These are phyloP conservation scores for Pandemis cinnamomeana DNA, from an alignment of 2,888 invertebrate species.

Conservation along the genomic window DNA sequence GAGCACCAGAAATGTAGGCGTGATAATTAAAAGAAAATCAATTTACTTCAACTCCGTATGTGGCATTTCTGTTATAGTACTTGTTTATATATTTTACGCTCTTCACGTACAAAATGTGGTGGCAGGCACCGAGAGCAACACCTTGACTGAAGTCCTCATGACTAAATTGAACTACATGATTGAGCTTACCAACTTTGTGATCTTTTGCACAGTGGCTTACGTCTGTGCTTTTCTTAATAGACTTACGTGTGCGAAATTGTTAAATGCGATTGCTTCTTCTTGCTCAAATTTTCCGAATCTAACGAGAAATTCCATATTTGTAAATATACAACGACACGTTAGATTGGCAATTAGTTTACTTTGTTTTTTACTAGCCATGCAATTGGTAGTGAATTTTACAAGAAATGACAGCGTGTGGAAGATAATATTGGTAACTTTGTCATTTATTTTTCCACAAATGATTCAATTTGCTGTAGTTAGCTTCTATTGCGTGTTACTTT, in stretches of 20 bases:
- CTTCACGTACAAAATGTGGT: slow-evolving; percentile 60
- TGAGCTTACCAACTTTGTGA: slow-evolving; percentile 56
- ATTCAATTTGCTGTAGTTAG: slow-evolving; percentile 63
- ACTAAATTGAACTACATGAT: slow-evolving; percentile 69
- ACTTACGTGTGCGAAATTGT: slow-evolving; percentile 58
- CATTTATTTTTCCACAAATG: slow-evolving; percentile 66
- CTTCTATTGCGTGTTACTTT: slow-evolving; percentile 63
- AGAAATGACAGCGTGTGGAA: slow-evolving; percentile 65
- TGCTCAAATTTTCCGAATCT: slow-evolving; percentile 51
- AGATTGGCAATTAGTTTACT: slow-evolving; percentile 51
- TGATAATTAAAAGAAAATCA: slow-evolving; percentile 57
- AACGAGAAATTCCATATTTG: neutral
- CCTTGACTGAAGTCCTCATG: slow-evolving; percentile 58
- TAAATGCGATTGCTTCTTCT: slow-evolving; percentile 58
- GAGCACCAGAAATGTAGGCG: slow-evolving; percentile 49
- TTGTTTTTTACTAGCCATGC: slow-evolving; percentile 49
- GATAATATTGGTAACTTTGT: slow-evolving; percentile 59
- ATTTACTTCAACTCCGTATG: slow-evolving; percentile 64
- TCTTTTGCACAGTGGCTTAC: slow-evolving; percentile 59
- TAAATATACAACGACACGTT: slow-evolving; percentile 46
- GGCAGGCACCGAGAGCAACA: slow-evolving; percentile 50
- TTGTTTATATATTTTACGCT: slow-evolving; percentile 55
- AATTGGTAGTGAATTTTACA: slow-evolving; percentile 61
- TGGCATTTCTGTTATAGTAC: slow-evolving; percentile 53
- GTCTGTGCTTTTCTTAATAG: slow-evolving; percentile 59